Percentiles rank a stretch among this genome's conserved stretches.
These are phyloP conservation scores for Saccostrea echinata DNA, from an alignment of 1,140 invertebrate genomes.

Conservation along the genomic window DNA sequence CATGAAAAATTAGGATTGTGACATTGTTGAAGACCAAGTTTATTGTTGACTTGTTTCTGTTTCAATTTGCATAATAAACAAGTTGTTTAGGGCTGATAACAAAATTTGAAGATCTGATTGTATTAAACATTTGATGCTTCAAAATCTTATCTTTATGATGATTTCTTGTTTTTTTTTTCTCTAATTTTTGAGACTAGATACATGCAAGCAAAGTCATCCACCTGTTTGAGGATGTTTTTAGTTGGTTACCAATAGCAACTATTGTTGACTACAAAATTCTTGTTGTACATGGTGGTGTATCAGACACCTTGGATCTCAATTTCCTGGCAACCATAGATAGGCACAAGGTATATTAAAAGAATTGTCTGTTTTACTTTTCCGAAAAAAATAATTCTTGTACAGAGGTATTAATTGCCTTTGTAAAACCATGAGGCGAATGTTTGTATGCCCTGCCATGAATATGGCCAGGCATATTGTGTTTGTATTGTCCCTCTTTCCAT, in stretches of 20 bases:
- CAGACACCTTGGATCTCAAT: constrained; percentile 89
- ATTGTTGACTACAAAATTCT: constrained; percentile 92
- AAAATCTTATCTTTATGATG: background rate
- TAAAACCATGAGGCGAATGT: too few relatives aligned
- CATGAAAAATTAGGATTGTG: too few relatives aligned
- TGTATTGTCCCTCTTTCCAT: too few relatives aligned
- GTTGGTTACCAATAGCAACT: constrained; percentile 93
- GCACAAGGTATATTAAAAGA: constrained; percentile 87
- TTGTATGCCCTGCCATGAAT: too few relatives aligned
- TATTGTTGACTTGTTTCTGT: background rate
- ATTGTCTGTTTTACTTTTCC: too few relatives aligned
- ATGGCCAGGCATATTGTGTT: too few relatives aligned
- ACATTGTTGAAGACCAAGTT: too few relatives aligned
- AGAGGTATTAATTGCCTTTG: too few relatives aligned
- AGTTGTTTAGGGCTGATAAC: too few relatives aligned
- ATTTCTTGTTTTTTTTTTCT: background rate
- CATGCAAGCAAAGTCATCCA: constrained; percentile 88
- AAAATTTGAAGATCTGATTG: too few relatives aligned
- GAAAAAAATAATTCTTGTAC: too few relatives aligned
- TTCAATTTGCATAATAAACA: too few relatives aligned
- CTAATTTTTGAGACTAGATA: constrained; percentile 81
- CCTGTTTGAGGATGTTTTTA: constrained; percentile 92
- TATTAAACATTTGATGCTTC: background rate
- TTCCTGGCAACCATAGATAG: constrained; percentile 87
- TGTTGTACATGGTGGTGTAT: constrained; percentile 93